Evolutionary conservation across 2,797 vertebrate species (phyloP), one percentile per base, ranked within the genome.

Genomic region (Notolepis coatsorum): DNA sequence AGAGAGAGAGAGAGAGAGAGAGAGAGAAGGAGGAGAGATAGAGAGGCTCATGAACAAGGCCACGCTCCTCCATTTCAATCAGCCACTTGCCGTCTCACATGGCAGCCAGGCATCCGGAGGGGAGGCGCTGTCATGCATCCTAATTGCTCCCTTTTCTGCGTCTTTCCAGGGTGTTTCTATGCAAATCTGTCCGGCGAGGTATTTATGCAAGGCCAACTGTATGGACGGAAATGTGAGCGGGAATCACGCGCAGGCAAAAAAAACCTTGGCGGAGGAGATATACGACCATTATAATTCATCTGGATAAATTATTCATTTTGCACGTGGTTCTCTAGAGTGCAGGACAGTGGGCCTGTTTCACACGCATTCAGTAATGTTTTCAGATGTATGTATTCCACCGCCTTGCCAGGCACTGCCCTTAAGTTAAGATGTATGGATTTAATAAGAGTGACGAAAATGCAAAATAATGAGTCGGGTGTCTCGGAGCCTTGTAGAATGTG

Each of bases 1-100:
- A 13, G 25, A 9, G 45, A 23, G 25, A 9, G 8, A 28, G 24
- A 49, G 4, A 28, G 38, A 9, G 24, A 42, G 17, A 18, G 7
- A 27, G 35, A 3, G 10, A 39, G 13, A 31, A 7, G 30, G 25
- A 27, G n/a, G 8, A 25, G 68, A 72, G 77, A n/a, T n/a, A 85
- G 75, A 77, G 81, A 81, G 73, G 74, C 50, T 18, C 63, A 54
- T 30, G 69, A 84, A 75, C 81, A 80, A 82, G 86, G 84, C 87
- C 86, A 82, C 55, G 72, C 84, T 86, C 79, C 75, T 89, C 87
- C 87, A 88, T 89, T 88, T 88, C 86, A 89, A 89, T 91, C 89
- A 88, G 85, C 83, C 67, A 73, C 84, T n/a, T 66, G 66, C 74
- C 63, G 73, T 81, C 86, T 89, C 79, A 84, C 85, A 84, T 82